Conservation (phyloP, 2,888 invertebrate genomes). For the Amphipoea lucens region DNA sequence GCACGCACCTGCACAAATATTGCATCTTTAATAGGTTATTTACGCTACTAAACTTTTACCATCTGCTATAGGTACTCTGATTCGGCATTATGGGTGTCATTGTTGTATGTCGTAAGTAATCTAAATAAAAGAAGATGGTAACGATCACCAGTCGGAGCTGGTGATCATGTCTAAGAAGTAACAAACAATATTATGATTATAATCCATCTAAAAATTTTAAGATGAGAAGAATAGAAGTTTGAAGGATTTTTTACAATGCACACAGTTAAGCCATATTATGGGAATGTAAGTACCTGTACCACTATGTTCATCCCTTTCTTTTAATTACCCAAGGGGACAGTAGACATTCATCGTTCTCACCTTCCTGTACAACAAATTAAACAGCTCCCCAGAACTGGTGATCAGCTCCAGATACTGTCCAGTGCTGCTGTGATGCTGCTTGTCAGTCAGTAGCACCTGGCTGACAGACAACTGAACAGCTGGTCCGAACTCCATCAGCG, state of each 20-base stretch:
- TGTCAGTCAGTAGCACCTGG: slow-evolving; percentile 91
- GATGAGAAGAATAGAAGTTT: not conserved
- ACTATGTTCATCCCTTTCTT: not conserved
- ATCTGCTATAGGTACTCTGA: not conserved
- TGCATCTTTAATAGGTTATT: not conserved
- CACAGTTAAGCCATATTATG: not conserved
- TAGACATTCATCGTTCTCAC: slow-evolving; percentile 79
- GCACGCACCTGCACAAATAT: slow-evolving; percentile 91
- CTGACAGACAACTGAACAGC: slow-evolving; percentile 92
- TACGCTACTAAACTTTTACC: too few species aligned
- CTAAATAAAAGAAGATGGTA: not conserved
- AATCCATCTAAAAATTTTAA: not conserved
- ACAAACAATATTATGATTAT: not conserved
- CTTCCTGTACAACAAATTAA: slow-evolving; percentile 94
- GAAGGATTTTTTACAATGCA: not conserved
- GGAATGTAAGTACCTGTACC: not conserved
- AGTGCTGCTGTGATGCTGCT: slow-evolving; percentile 93
- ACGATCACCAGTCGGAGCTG: not conserved
- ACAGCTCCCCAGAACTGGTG: slow-evolving; percentile 92
- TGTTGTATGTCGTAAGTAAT: not conserved
- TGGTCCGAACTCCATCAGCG: slow-evolving; percentile 94
- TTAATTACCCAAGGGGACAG: not conserved
- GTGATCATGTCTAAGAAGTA: not conserved
- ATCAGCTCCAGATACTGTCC: slow-evolving; percentile 94
- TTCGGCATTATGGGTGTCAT: not conserved